Base-by-base conservation (phyloP, 2,888 invertebrate genomes). In the Cheilosia grossa region DNA sequence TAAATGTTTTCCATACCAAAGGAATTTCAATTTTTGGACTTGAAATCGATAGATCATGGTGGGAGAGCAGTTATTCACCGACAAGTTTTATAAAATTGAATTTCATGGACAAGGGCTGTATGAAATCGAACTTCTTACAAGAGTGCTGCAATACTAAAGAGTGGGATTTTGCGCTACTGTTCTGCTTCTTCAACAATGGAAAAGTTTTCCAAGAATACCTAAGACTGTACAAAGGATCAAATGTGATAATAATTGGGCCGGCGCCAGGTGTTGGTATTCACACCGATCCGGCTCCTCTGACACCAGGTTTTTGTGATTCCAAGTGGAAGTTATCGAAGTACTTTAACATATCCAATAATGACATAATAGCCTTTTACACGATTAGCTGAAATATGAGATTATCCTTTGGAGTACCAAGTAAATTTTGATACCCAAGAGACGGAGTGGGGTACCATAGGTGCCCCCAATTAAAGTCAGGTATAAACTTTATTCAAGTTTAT, bases 151-250 rank as follows among this genome's bases (percentile, higher is more conserved):
- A 67, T 0, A 81, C 86, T 4, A 10, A 73, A n/a, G 70, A 87
- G 61, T 89, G 89, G 86, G 40, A 88, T 37, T 90, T 89, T 74
- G 95, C 95, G 0, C 89, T 97, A 66, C 89, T 97, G 59, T 97
- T 97, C 90, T 97, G 96, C 89, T 97, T 97, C 89, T 97, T 97
- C 88, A 97, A 97, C 89, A 94, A 96, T 88, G 93, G 94, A 7
- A 87, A 89, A 1, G 96, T 96, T 24, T 97, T 97, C 90, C 89
- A 92, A 13, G 92, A 94, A 10, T 97, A 97, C 88, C 90, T 97
- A 78, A 90, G 93, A 87, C 90, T 93, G 88, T 96, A 94, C 90
- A 89, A 91, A 30, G 95, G 98, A 37, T 92, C 93, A 44, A 93
- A 95, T 80, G 90, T 97, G 66, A 92, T 97, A 88, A 94, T 97